Evolutionary conservation across 1,140 invertebrate species (phyloP).

Genomic region (Hydropsyche tenuis): DNA sequence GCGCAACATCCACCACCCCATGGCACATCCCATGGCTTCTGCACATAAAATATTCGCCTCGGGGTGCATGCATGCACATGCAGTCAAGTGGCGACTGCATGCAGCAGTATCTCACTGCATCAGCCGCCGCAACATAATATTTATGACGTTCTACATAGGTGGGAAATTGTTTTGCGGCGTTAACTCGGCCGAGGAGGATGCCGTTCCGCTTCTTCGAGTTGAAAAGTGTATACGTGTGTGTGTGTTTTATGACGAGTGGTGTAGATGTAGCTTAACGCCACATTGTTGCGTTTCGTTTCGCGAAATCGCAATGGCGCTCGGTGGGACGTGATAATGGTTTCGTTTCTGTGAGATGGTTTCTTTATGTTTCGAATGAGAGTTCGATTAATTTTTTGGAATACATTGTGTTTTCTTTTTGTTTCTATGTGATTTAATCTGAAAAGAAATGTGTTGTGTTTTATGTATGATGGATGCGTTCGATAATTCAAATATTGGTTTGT

Average conservation of each 20-base stretch:
- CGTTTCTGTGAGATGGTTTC: too few relatives aligned
- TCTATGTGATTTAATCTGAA: too few relatives aligned
- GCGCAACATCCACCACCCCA: neutral
- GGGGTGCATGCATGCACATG: neutral
- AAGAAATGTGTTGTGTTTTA: too few relatives aligned
- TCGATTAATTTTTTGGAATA: too few relatives aligned
- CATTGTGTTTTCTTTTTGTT: too few relatives aligned
- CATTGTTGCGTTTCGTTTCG: neutral
- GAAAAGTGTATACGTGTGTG: neutral
- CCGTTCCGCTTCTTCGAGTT: slow-evolving; percentile 19
- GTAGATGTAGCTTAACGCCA: slow-evolving; percentile 28
- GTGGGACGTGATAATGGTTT: too few relatives aligned
- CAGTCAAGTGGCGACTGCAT: slow-evolving; percentile 13
- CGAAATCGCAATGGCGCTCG: too few relatives aligned
- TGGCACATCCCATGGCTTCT: neutral
- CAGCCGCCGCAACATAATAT: slow-evolving; percentile 36
- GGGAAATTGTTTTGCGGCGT: slow-evolving; percentile 48
- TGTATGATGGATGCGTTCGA: too few relatives aligned
- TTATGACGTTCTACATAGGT: slow-evolving; percentile 41
- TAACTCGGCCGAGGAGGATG: slow-evolving; percentile 39
- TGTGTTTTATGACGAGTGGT: slow-evolving; percentile 12
- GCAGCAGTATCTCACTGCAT: slow-evolving; percentile 38
- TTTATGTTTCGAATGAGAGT: too few relatives aligned
- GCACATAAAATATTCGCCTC: slow-evolving; percentile 21
- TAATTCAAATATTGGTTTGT: too few relatives aligned